Base-by-base conservation (phyloP, 2,888 invertebrate species). In the Hemistola chrysoprasaria region DNA sequence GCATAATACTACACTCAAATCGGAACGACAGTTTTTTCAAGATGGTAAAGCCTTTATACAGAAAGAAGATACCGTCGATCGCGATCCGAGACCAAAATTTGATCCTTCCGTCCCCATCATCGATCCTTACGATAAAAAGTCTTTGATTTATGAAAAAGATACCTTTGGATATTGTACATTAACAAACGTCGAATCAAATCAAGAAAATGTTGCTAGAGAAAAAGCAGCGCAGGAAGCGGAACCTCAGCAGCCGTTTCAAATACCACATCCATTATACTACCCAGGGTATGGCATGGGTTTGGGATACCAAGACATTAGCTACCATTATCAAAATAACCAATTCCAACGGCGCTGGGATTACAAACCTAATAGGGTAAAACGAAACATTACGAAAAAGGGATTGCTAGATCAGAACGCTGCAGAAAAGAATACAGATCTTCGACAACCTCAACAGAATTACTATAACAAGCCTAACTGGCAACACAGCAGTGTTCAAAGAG, bases 121-220 rank as follows among this genome's bases (percentile, higher is more conserved):
- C 29, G 51, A 58, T 27, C 53, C 59, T 7, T 47, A 54, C 7
- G 51, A 47, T 26, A 57, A 60, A 34, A 52, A 30, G 6, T 35
- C 44, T 6, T 32, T 57, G 23, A 32, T 27, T 25, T 23, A 23
- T 22, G 50, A 54, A 7, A 32, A 30, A 0, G 35, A 42, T 16
- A 16, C 16, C 8, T 20, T 6, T 20, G 11, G 21, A 10, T n/a
- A 31, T 4, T 2, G 23, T 23, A 33, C 36, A 7, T 23, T 28
- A 11, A 32, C 41, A 10, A 24, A 27, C 8, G 20, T 23, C 1
- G 35, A 36, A 8, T 22, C 10, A 27, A 36, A 6, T n/a, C 16
- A 7, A 4, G 16, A 16, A 16, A 16, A 16, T 3, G 16, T 4
- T 16, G 16, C 16, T 16, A 2, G 16, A 4, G 16, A 16, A 16